Conservation (phyloP, 2,797 vertebrate genomes). For the Gymnothorax javanicus region DNA sequence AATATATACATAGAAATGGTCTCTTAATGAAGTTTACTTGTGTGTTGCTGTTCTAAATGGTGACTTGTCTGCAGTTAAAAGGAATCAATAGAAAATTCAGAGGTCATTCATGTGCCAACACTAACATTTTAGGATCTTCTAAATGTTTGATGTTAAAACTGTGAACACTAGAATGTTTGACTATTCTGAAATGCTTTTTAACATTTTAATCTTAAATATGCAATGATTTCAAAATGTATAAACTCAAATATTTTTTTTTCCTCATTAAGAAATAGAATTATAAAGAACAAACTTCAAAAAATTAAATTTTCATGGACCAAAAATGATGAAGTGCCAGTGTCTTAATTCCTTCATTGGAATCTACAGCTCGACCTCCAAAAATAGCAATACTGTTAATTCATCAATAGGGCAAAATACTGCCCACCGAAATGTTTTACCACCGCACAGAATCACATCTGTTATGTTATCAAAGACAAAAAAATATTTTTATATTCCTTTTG, state of each 20-base stretch:
- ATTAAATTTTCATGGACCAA: constrained; percentile 18
- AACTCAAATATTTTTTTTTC: not conserved
- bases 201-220: constrained; percentile 12
- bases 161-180: constrained; percentile 19
- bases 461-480: not conserved
- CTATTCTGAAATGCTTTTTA: not conserved
- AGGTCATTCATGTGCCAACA: constrained; percentile 25
- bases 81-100: constrained; percentile 16
- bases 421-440: not conserved
- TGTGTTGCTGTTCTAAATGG: constrained; percentile 31
- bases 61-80: constrained; percentile 22
- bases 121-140: constrained; percentile 20
- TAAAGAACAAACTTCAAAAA: not conserved
- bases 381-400: not conserved
- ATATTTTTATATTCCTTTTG: not conserved
- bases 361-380: not conserved
- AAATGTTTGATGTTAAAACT: constrained; percentile 30
- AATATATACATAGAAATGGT: not conserved
- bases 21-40: constrained; percentile 2
- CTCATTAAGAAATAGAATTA: constrained; percentile 9
- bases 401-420: not conserved
- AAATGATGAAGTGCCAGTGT: not conserved
- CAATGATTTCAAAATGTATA: constrained; percentile 12
- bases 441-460: not conserved
- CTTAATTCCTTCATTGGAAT: not conserved